Conservation (phyloP, 2,797 vertebrate species). For the Bovichtus diacanthus region DNA sequence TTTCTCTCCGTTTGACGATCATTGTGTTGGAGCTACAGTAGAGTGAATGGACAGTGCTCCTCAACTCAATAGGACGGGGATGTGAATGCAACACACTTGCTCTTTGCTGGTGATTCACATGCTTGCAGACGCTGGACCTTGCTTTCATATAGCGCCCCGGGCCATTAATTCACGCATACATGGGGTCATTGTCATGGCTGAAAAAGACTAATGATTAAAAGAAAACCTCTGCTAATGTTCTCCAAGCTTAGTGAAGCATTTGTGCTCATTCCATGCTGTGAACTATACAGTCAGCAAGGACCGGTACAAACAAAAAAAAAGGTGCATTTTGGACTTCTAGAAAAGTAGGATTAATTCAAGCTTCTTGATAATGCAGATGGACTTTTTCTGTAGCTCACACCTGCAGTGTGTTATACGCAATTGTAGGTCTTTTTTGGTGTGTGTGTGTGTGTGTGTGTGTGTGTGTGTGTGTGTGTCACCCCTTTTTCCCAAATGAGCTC, state of each 20-base stretch:
- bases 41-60: conserved; percentile 13
- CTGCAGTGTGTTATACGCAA: background rate
- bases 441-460: background rate
- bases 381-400: background rate
- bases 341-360: background rate
- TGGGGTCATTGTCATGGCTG: background rate
- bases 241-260: background rate
- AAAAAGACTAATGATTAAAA: background rate
- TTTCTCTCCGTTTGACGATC: background rate
- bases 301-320: background rate
- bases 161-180: background rate
- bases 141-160: background rate
- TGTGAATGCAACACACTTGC: conserved; percentile 13
- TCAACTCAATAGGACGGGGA: background rate
- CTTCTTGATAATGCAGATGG: background rate
- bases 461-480: background rate
- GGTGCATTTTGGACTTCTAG: background rate
- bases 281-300: background rate
- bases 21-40: conserved; percentile 27
- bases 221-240: background rate
- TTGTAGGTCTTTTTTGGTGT: background rate
- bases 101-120: conserved; percentile 21
- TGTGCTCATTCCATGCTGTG: background rate
- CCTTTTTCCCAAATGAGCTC: conserved; percentile 1
- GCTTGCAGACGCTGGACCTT: background rate